Conservation (phyloP, 2,113 vertebrate species). For the Ameiurus melas region DNA sequence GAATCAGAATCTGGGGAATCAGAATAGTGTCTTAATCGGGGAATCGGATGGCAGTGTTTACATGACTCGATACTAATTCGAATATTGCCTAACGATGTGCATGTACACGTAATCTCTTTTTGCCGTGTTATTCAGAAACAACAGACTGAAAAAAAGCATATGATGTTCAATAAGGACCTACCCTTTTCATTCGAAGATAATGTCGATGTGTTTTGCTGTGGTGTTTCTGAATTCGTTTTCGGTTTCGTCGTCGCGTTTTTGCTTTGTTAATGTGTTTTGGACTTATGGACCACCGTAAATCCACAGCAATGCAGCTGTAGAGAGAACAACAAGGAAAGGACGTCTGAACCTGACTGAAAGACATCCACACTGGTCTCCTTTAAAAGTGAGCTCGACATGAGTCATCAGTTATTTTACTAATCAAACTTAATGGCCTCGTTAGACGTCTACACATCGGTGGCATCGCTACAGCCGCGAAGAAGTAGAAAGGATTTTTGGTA, state of each 20-base stretch:
- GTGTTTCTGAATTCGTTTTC: not conserved
- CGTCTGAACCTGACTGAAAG: slow-evolving; percentile 2
- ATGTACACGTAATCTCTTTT: not conserved
- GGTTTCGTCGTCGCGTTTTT: not conserved
- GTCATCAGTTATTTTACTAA: not conserved
- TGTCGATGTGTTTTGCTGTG: not conserved
- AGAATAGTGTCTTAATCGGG: too few relatives aligned
- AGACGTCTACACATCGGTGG: not conserved
- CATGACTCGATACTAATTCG: too few relatives aligned
- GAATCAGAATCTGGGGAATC: too few relatives aligned
- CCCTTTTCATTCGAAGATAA: not conserved
- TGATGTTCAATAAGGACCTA: not conserved
- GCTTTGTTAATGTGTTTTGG: not conserved
- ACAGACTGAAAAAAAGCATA: not conserved
- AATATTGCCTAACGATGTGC: too few relatives aligned
- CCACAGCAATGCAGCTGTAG: not conserved
- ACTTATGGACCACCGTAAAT: not conserved
- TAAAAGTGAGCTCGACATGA: slow-evolving; percentile 1
- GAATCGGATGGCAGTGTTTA: too few relatives aligned
- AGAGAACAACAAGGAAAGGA: not conserved
- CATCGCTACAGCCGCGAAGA: not conserved
- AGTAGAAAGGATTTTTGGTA: not conserved
- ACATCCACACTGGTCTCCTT: not conserved
- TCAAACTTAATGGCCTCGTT: not conserved
- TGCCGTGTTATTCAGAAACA: not conserved